These are phyloP conservation scores for Anastatus disparis DNA, from an alignment of 1,140 invertebrate genomes.

Conservation along the genomic window DNA sequence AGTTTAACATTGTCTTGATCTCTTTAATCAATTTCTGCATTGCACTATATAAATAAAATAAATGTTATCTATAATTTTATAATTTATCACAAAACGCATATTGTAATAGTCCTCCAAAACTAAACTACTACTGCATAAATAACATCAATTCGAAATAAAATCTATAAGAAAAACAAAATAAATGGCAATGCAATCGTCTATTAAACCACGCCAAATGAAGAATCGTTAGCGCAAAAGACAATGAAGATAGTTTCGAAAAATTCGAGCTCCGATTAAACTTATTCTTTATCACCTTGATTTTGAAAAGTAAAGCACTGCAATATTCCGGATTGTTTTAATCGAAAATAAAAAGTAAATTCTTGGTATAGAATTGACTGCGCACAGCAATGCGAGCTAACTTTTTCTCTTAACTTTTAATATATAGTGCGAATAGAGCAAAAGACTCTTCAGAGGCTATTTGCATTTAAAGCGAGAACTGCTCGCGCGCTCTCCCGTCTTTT, in stretches of 20 bases:
- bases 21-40: too few relatives aligned
- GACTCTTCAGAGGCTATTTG: conserved; percentile 49
- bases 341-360: too few relatives aligned
- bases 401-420: neutral
- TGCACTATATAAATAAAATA: too few relatives aligned
- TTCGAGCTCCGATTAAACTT: conserved; percentile 1
- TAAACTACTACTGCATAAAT: too few relatives aligned
- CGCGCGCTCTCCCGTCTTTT: conserved; percentile 27
- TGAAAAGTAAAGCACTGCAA: neutral
- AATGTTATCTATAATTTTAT: too few relatives aligned
- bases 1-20: too few relatives aligned
- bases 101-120: too few relatives aligned
- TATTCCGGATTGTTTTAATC: too few relatives aligned
- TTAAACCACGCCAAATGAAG: neutral
- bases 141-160: too few relatives aligned
- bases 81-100: too few relatives aligned
- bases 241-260: neutral
- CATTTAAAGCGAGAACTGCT: conserved; percentile 59
- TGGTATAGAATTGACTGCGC: too few relatives aligned
- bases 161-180: too few relatives aligned
- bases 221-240: neutral
- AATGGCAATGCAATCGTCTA: neutral
- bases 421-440: neutral
- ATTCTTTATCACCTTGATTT: neutral
- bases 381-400: neutral